Evolutionary conservation across 2,888 invertebrate species (phyloP).

Genomic region (Spisula subtruncata): DNA sequence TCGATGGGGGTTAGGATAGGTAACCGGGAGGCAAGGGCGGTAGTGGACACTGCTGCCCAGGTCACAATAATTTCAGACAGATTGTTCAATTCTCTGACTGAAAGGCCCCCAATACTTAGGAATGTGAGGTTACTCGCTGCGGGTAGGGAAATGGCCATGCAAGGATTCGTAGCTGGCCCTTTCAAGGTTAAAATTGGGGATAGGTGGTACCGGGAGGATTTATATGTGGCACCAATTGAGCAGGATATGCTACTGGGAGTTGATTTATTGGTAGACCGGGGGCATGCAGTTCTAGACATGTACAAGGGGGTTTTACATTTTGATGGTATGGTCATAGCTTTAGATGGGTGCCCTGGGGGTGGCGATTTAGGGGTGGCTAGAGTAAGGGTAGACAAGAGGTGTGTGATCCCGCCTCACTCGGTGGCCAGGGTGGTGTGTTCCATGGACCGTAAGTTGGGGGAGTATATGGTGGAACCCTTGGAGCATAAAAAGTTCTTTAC

Average conservation of each 20-base stretch:
- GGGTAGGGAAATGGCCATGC: not conserved
- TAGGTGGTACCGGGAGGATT: not conserved
- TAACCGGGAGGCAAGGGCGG: not conserved
- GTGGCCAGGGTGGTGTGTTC: no score
- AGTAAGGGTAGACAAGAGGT: no score
- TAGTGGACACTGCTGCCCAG: not conserved
- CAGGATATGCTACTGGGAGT: conserved; percentile 40
- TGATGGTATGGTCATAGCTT: not conserved
- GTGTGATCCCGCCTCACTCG: no score
- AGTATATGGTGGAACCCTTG: no score
- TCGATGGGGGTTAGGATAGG: no score
- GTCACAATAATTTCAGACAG: not conserved
- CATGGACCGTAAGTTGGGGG: no score
- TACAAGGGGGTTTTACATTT: not conserved
- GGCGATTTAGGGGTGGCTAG: no score
- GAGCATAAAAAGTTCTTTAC: no score
- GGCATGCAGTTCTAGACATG: conserved; percentile 36
- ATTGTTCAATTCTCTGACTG: not conserved
- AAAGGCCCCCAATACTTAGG: not conserved
- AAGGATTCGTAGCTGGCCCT: not conserved
- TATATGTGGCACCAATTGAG: conserved; percentile 22
- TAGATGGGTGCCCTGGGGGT: not conserved
- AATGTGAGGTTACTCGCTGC: not conserved
- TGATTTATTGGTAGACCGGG: conserved; percentile 16
- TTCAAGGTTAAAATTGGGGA: not conserved